Conservation (phyloP, 2,797 vertebrate genomes). For the Danio jaintianensis region DNA sequence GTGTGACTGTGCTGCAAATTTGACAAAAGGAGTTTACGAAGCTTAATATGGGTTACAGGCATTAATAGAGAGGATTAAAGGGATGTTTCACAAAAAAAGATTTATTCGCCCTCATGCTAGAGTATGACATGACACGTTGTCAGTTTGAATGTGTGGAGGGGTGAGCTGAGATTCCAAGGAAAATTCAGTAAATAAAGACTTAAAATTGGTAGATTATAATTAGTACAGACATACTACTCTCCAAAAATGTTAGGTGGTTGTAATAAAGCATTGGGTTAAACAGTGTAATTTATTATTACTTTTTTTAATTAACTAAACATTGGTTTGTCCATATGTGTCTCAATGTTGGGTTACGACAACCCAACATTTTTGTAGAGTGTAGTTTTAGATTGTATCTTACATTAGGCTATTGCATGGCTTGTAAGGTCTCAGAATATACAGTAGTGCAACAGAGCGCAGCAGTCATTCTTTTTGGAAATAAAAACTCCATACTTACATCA, state of each 20-base stretch:
- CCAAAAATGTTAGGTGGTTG: no score
- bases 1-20: constrained; percentile 3
- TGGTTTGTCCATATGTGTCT: no score
- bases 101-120: background rate
- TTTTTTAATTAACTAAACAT: no score
- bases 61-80: constrained; percentile 20
- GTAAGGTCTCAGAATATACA: background rate
- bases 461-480: no score
- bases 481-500: no score
- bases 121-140: background rate
- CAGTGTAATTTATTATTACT: no score
- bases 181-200: background rate
- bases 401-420: background rate
- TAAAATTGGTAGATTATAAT: no score
- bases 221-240: no score
- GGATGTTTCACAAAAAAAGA: background rate
- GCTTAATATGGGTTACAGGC: constrained; percentile 19
- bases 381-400: background rate
- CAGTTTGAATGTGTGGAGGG: background rate
- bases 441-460: no score
- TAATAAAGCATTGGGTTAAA: no score
- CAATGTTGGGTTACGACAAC: no score
- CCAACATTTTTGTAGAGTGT: no score
- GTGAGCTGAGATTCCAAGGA: background rate
- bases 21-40: constrained; percentile 16